phyloP scores from a whole-genome alignment of 1,140 invertebrate species.

The Drosophila kurseongensis region DNA sequence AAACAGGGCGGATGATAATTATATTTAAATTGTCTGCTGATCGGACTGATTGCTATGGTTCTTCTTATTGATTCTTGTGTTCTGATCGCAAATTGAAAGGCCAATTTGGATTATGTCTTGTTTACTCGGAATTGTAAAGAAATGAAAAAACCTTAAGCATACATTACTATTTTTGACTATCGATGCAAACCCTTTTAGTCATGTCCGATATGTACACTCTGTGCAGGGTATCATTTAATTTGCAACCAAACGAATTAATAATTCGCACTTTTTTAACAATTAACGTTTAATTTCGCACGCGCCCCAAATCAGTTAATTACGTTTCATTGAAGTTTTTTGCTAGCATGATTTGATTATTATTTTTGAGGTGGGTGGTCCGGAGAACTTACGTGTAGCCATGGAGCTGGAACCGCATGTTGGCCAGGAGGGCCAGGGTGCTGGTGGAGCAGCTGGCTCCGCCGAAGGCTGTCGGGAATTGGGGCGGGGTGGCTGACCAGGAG shows the following conservation, averaged over 20 bases:
- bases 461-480: conserved; percentile 45
- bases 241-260: neutral
- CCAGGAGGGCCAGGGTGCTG: conserved; percentile 52
- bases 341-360: neutral
- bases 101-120: no score
- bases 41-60: no score
- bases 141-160: no score
- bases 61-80: no score
- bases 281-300: conserved; percentile 58
- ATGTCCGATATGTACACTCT: no score
- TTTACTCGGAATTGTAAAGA: no score
- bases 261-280: conserved; percentile 31
- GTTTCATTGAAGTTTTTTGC: neutral
- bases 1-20: neutral
- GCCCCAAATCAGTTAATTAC: conserved; percentile 26
- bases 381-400: conserved; percentile 68
- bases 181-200: no score
- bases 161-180: no score
- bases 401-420: conserved; percentile 57
- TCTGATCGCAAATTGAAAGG: no score
- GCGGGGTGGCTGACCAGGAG: conserved; percentile 67
- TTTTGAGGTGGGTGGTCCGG: neutral
- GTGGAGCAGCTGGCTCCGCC: conserved; percentile 36
- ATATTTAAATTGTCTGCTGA: neutral
- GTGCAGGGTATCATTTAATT: neutral